Base-by-base conservation (phyloP, 2,113 vertebrate genomes). In the Hymenochirus boettgeri region DNA sequence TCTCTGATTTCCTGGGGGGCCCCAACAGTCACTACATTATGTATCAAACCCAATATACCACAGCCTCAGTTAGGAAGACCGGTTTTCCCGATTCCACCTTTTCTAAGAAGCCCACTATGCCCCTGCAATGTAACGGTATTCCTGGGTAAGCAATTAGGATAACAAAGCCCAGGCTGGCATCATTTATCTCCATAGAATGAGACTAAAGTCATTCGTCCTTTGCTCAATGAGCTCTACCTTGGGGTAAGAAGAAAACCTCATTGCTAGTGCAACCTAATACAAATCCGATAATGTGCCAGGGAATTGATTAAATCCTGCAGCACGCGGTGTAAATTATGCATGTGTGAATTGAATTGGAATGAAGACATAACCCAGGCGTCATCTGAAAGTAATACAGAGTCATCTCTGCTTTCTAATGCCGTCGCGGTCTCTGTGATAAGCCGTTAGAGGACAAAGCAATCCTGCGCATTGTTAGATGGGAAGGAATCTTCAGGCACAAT, bases 231-330 rank as follows among this genome's bases (percentile, higher is more conserved):
- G 33, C 33, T 39, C 7, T 17, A 53, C 62, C 35, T 26, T 15
- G 21, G 45, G 54, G 46, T 18, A 33, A 11, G 17, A 21, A 25
- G 11, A 48, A 57, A 65, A 9, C 62, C 33, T 39, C 24, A 46
- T 23, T 24, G 18, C 51, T 22, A 15, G 6, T 22, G 18, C 48
- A 24, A 5, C 5, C 29, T 39, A 47, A 46, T 21, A 42, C 25
- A 23, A 25, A 35, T 57, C 62, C 19, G 7, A 48, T 65, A 57
- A 57, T 35, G 37, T 47, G 26, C 25, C 1, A 2, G 11, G 39
- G 10, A 50, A 65, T 18, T 56, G 62, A 35, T 65, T 48, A 35
- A 37, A 57, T 35, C 42, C 39, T 48, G 25, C 19, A 29, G 62
- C 13, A 19, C 21, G 8, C n/a, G n/a, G 26, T 18, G 61, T 54